phyloP scores from a whole-genome alignment of 2,888 invertebrate genomes.

The Epinotia bilunana region DNA sequence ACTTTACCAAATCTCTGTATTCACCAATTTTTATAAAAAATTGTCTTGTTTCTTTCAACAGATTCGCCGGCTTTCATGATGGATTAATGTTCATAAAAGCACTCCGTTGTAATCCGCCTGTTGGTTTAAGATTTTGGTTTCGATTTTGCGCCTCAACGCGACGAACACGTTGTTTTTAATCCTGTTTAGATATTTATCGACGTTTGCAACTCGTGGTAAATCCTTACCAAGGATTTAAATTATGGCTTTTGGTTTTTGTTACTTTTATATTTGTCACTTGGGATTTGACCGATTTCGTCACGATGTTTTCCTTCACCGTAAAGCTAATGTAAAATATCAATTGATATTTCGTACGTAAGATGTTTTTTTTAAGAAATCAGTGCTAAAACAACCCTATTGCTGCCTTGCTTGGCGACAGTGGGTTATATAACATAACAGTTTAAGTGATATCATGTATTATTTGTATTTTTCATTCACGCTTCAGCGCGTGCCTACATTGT shows the following conservation, averaged over 20 bases:
- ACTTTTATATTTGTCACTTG: constrained; percentile 7
- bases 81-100: constrained; percentile 42
- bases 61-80: constrained; percentile 38
- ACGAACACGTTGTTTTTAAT: constrained; percentile 12
- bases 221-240: constrained; percentile 7
- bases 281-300: no score
- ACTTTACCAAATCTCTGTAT: neutral
- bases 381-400: neutral
- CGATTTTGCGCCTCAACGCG: constrained; percentile 27
- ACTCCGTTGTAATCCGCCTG: constrained; percentile 32
- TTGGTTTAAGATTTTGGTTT: constrained; percentile 39
- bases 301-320: no score
- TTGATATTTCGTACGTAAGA: no score
- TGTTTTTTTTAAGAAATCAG: no score
- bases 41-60: constrained; percentile 26
- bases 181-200: constrained; percentile 26
- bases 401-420: neutral
- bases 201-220: constrained; percentile 11
- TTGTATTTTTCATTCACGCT: constrained; percentile 22
- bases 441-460: neutral
- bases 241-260: neutral
- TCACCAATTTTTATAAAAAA: constrained; percentile 5
- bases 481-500: constrained; percentile 25
- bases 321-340: no score
- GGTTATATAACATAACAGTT: neutral